Conservation (phyloP, 53 echinoderm and acorn worm genomes). For the Holothuria leucospilota region DNA sequence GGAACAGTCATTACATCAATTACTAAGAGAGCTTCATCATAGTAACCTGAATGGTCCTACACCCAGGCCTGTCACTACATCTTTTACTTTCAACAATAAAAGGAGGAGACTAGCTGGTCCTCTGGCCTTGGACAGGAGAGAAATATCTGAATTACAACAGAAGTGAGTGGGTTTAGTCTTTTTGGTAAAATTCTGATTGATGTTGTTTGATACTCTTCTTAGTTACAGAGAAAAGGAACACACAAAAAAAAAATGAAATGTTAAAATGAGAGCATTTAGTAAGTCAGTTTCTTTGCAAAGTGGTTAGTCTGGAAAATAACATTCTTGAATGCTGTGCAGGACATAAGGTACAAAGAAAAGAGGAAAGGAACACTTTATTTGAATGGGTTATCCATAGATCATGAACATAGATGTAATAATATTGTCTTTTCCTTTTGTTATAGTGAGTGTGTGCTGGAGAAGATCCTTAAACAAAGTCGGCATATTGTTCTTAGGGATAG, state of each 20-base stretch:
- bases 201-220: too few relatives aligned
- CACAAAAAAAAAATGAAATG: too few relatives aligned
- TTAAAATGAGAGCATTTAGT: too few relatives aligned
- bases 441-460: constrained; percentile 92
- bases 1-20: constrained; percentile 92
- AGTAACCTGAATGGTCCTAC: constrained; percentile 87
- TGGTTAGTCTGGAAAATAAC: too few relatives aligned
- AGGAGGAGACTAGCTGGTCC: constrained; percentile 78
- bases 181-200: too few relatives aligned
- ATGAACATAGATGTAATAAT: too few relatives aligned
- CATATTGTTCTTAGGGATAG: constrained; percentile 87
- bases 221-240: too few relatives aligned
- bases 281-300: too few relatives aligned
- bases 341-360: too few relatives aligned
- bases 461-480: constrained; percentile 91
- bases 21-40: constrained; percentile 83
- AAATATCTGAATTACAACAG: constrained; percentile 80
- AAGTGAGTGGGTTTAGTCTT: constrained; percentile 45
- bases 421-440: not conserved
- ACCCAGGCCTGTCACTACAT: constrained; percentile 84
- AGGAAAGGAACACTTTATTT: too few relatives aligned
- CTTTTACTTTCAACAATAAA: constrained; percentile 75
- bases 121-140: constrained; percentile 75
- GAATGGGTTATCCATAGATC: too few relatives aligned
- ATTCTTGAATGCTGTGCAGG: too few relatives aligned